Evolutionary conservation across 2,888 invertebrate species (phyloP).

Genomic region (Eupithecia subfuscata): DNA sequence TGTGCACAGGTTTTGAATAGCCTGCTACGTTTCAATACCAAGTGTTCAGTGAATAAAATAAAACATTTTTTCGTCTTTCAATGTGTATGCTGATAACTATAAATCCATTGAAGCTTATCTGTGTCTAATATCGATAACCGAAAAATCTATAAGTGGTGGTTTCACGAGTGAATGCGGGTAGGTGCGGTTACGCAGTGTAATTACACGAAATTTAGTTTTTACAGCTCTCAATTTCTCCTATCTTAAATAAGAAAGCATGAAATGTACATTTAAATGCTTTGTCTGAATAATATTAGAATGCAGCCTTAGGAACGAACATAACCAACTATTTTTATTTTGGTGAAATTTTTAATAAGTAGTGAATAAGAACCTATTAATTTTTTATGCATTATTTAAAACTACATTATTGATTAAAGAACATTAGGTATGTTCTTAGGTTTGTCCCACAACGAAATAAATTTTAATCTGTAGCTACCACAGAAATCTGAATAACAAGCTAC

Average conservation of each 20-base stretch:
- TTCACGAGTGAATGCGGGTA: constrained; percentile 16
- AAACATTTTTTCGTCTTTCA: neutral
- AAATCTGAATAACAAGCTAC: no score
- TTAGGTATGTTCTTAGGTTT: no score
- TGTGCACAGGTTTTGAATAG: neutral
- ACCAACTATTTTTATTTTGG: neutral
- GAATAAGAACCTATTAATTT: neutral
- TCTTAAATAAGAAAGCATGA: neutral
- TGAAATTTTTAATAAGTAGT: neutral
- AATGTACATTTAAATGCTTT: neutral
- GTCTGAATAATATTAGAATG: neutral
- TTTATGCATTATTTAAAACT: neutral
- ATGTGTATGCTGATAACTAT: neutral
- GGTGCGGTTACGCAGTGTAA: neutral
- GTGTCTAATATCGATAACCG: constrained; percentile 23
- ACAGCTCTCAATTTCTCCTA: neutral
- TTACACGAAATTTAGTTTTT: neutral
- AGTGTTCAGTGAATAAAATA: constrained; percentile 2
- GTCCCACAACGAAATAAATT: no score
- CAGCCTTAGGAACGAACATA: neutral
- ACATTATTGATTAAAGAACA: neutral
- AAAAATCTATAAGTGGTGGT: constrained; percentile 17
- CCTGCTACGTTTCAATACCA: neutral
- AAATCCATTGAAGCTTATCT: constrained; percentile 34
- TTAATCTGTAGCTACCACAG: no score